Evolutionary conservation across 2,113 vertebrate genomes (phyloP), one percentile per base, ranked within the genome.

Genomic region (Ophiodon elongatus): DNA sequence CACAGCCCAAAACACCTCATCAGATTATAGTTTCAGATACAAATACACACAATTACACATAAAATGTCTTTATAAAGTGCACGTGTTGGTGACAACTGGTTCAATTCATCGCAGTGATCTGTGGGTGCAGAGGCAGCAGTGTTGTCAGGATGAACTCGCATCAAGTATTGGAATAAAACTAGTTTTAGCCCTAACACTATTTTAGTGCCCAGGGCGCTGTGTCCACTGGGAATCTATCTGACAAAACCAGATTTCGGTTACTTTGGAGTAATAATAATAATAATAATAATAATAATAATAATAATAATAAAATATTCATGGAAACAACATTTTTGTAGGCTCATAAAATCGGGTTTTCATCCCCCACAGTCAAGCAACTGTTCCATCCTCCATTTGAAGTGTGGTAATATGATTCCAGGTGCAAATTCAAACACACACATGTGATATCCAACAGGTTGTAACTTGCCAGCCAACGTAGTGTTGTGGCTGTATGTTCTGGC

Each of bases 401-500:
- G 50, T 0, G 14, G 82, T 67, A 47, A 67, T 63, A 27, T 37
- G 81, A 91, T 35, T 67, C 79, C 79, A 83, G 63, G 83, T 84
- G 64, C 66, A 82, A 68, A 75, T 64, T 75, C 88, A 85, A 86
- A 79, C 70, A 69, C 73, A 68, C 79, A 67, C 63, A 60, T 25
- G 64, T 29, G 56, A 69, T 43, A 66, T 65, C 75, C 43, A 71
- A 79, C 90, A 85, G 41, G 90, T 81, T 5, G 2, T 59, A 79
- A 86, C 90, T 83, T 83, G 88, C 84, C 43, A 37, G 47, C 47
- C 43, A 76, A 79, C 27, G 19, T 73, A 78, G 65, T 79, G 72
- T 62, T 71, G 65, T 76, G 52, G 9, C 41, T 60, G 52, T 62
- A 45, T 35, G 39, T 73, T 80, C 74, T 62, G 85, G 72, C 65